Conservation (phyloP, 2,113 vertebrate genomes). For the Oreochromis niloticus region DNA sequence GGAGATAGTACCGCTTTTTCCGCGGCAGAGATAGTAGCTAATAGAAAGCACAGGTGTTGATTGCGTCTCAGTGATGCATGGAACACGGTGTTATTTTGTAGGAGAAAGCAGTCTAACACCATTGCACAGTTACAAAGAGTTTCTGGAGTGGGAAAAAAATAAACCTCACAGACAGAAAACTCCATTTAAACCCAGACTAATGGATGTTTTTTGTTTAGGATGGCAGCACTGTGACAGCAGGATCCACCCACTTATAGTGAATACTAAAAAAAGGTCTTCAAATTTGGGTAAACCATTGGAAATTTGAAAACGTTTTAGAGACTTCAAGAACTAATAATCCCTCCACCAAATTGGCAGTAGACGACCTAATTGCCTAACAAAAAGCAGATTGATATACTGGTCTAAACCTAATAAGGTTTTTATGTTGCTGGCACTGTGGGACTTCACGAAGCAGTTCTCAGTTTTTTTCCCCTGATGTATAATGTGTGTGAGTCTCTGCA, state of each 20-base stretch:
- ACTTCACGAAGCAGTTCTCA: not conserved
- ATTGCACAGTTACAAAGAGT: not conserved
- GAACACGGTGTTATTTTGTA: not conserved
- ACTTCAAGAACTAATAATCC: not conserved
- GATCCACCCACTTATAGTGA: not conserved
- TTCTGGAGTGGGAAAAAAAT: not conserved
- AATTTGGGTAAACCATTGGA: not conserved
- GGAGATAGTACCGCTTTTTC: not conserved
- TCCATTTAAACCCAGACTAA: not conserved
- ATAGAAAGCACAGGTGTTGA: not conserved
- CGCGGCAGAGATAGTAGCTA: not conserved
- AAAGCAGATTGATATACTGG: not conserved
- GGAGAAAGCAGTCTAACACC: not conserved
- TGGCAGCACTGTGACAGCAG: not conserved
- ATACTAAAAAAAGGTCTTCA: not conserved
- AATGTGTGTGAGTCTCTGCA: constrained; percentile 15
- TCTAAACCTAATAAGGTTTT: not conserved
- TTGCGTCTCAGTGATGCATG: not conserved
- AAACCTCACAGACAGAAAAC: not conserved
- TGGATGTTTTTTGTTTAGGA: not conserved
- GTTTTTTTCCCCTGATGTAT: constrained; percentile 8
- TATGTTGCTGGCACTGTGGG: constrained; percentile 1
- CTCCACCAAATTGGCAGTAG: not conserved
- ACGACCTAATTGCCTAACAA: not conserved
- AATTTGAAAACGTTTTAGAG: not conserved